These are phyloP conservation scores for Mythimna lalbum DNA, from an alignment of 2,888 invertebrate genomes.

Conservation along the genomic window DNA sequence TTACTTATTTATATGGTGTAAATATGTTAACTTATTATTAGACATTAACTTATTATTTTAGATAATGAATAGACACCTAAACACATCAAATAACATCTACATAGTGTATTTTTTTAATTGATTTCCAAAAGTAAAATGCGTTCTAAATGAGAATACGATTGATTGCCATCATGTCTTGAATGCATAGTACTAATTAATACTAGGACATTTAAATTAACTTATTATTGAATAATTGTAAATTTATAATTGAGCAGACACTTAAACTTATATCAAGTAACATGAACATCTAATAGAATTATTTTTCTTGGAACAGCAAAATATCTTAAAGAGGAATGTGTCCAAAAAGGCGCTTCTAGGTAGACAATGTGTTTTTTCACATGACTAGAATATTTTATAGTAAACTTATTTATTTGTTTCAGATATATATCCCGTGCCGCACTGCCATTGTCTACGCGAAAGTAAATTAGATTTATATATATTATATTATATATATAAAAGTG, in stretches of 20 bases:
- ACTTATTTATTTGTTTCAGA: conserved; percentile 83
- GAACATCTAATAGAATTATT: background rate
- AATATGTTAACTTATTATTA: too few species aligned
- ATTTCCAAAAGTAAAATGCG: too few species aligned
- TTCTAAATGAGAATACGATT: too few species aligned
- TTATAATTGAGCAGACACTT: background rate
- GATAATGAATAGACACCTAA: background rate
- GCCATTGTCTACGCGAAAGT: conserved; percentile 91
- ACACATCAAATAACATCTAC: conserved; percentile 1
- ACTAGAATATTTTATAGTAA: conserved; percentile 31
- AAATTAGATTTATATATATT: conserved; percentile 47
- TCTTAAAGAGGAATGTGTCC: background rate
- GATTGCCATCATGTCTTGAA: too few species aligned
- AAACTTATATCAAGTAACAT: background rate
- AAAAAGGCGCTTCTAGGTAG: background rate
- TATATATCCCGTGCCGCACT: conserved; percentile 94
- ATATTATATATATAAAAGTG: conserved; percentile 8
- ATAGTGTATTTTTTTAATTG: background rate
- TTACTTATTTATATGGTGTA: background rate
- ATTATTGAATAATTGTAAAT: background rate
- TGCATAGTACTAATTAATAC: background rate
- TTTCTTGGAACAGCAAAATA: background rate
- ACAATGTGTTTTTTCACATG: background rate
- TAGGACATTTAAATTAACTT: background rate
- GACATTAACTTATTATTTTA: conserved; percentile 1